phyloP scores from a whole-genome alignment of 2,797 vertebrate genomes.

The Hoplostethus mediterraneus region DNA sequence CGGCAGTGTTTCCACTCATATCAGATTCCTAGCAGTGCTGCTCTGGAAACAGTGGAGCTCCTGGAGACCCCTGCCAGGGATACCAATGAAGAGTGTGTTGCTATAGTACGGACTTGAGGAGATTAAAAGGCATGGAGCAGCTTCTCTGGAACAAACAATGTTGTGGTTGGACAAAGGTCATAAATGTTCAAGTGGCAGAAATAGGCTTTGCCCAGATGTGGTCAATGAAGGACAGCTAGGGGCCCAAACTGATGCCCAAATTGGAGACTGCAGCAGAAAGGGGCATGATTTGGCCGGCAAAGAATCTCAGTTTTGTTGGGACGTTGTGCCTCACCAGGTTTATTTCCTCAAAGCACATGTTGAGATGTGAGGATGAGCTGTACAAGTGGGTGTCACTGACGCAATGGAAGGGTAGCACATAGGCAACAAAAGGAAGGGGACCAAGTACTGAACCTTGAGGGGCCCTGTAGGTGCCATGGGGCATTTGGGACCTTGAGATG shows the following conservation, averaged over 20 bases:
- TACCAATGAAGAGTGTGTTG: conserved; percentile 17
- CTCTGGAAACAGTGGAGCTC: conserved; percentile 14
- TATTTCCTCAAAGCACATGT: not conserved
- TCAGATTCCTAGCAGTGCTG: conserved; percentile 20
- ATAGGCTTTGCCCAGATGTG: not conserved
- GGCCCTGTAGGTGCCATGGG: conserved; percentile 11
- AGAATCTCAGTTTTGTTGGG: not conserved
- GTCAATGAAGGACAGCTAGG: not conserved
- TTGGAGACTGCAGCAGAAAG: not conserved
- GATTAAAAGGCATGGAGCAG: conserved; percentile 10
- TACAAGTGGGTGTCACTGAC: not conserved
- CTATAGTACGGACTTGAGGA: conserved; percentile 8
- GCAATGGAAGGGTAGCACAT: not conserved
- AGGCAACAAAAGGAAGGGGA: not conserved
- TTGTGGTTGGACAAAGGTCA: conserved; percentile 20
- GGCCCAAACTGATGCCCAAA: not conserved
- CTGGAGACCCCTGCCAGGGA: conserved; percentile 15
- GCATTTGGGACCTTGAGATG: conserved; percentile 1
- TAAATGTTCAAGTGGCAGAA: conserved; percentile 35
- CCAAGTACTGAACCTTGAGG: not conserved
- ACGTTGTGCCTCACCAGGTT: not conserved
- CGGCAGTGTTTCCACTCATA: conserved; percentile 18
- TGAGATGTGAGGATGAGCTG: not conserved
- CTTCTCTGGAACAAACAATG: conserved; percentile 13
- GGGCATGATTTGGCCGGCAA: not conserved